A percentile compares a stretch with the other conserved stretches of the same genome.
These are phyloP conservation scores for Ganaspis brasiliensis DNA, from an alignment of 2,888 invertebrate species.

Conservation along the genomic window DNA sequence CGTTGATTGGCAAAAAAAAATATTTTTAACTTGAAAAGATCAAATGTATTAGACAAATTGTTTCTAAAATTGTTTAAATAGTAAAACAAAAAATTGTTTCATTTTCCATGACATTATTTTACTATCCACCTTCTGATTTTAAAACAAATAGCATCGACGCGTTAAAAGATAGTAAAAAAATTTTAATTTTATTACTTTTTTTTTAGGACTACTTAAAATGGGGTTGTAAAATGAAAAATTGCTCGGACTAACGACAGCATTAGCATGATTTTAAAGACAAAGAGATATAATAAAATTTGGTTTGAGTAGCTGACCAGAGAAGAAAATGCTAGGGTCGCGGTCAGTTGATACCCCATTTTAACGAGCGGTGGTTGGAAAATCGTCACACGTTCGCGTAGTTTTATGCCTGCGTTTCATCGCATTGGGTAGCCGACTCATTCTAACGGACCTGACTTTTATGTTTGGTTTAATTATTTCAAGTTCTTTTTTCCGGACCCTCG, in stretches of 20 bases:
- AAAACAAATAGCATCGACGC: too few species aligned
- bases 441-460: slow-evolving; percentile 65
- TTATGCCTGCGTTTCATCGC: slow-evolving; percentile 49
- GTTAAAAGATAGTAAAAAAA: too few species aligned
- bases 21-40: too few species aligned
- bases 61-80: too few species aligned
- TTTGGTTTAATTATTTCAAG: slow-evolving; percentile 69
- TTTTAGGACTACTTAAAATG: slow-evolving; percentile 1
- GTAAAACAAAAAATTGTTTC: too few species aligned
- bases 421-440: slow-evolving; percentile 6
- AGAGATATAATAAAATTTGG: slow-evolving; percentile 11
- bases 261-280: slow-evolving; percentile 30
- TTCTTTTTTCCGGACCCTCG: slow-evolving; percentile 51
- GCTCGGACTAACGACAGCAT: neutral
- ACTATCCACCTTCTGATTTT: too few species aligned
- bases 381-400: slow-evolving; percentile 59
- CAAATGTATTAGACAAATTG: too few species aligned
- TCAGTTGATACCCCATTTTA: slow-evolving; percentile 56
- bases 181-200: neutral
- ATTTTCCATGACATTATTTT: too few species aligned
- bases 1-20: neutral
- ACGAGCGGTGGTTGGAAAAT: slow-evolving; percentile 60
- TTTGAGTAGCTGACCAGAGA: slow-evolving; percentile 16
- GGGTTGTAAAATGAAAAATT: neutral
- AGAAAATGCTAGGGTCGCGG: slow-evolving; percentile 26